These are phyloP conservation scores for Caretta caretta DNA, from an alignment of 2,113 vertebrate genomes.

Conservation along the genomic window DNA sequence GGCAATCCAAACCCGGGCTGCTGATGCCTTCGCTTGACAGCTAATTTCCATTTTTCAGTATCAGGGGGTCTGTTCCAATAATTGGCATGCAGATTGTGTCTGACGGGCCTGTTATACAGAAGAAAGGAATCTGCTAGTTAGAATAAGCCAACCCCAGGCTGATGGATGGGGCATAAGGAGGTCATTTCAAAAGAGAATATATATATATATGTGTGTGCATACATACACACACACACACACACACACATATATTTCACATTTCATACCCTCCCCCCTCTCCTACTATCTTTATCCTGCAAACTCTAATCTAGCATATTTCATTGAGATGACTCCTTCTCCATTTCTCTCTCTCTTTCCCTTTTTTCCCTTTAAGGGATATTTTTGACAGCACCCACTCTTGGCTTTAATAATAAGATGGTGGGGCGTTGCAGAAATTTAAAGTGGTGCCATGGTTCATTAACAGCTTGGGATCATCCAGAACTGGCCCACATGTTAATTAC, in stretches of 20 bases:
- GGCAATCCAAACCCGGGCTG: slow-evolving; percentile 78
- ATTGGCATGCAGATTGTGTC: slow-evolving; percentile 99
- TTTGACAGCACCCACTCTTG: slow-evolving; percentile 79
- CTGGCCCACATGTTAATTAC: slow-evolving; percentile 91
- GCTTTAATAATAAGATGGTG: slow-evolving; percentile 84
- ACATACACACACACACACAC: neutral
- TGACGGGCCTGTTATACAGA: slow-evolving; percentile 91
- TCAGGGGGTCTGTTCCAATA: slow-evolving; percentile 98
- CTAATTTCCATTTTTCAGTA: slow-evolving; percentile 98
- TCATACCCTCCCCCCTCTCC: slow-evolving; percentile 43
- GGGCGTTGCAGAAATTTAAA: slow-evolving; percentile 82
- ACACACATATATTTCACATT: slow-evolving; percentile 64
- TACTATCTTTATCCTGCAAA: slow-evolving; percentile 83
- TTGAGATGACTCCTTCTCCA: slow-evolving; percentile 81
- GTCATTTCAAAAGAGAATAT: slow-evolving; percentile 90
- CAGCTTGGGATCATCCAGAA: slow-evolving; percentile 78
- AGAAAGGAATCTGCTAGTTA: slow-evolving; percentile 94
- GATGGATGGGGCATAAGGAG: slow-evolving; percentile 97
- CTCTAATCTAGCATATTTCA: slow-evolving; percentile 87
- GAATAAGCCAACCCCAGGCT: slow-evolving; percentile 96
- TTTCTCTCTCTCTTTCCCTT: slow-evolving; percentile 66
- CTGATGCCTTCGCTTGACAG: slow-evolving; percentile 90
- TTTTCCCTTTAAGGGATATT: slow-evolving; percentile 83
- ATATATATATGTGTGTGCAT: slow-evolving; percentile 13
- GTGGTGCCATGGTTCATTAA: slow-evolving; percentile 90